Evolutionary conservation across 1,140 invertebrate species (phyloP).

Genomic region (Bombus picipes): DNA sequence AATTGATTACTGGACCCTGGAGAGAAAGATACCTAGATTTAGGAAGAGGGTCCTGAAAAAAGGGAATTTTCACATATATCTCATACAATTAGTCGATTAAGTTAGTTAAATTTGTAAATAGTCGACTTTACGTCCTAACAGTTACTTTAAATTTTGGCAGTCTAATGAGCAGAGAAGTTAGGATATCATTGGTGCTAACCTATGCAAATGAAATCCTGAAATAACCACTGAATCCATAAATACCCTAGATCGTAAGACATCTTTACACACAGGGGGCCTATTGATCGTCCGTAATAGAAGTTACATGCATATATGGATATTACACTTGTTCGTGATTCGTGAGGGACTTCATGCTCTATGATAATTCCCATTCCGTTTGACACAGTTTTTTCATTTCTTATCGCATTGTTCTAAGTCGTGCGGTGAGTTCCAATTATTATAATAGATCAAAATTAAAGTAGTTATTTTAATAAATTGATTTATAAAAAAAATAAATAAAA

Average conservation of each 20-base stretch:
- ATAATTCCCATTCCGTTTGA: background rate
- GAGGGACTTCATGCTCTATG: slow-evolving; percentile 9
- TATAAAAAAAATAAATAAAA: background rate
- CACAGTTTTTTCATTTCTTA: slow-evolving; percentile 20
- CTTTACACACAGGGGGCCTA: slow-evolving; percentile 14
- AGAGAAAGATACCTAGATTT: background rate
- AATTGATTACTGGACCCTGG: background rate
- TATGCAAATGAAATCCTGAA: background rate
- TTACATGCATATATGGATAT: background rate
- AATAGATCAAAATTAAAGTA: slow-evolving; percentile 16
- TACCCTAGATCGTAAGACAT: slow-evolving; percentile 5
- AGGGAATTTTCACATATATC: background rate
- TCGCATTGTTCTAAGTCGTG: slow-evolving; percentile 25
- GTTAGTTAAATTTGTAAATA: too few species aligned
- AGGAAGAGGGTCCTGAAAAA: background rate
- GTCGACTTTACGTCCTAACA: background rate
- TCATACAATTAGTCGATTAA: too few species aligned
- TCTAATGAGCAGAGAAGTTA: background rate
- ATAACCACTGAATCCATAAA: background rate
- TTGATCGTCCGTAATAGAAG: slow-evolving; percentile 19
- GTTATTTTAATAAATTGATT: background rate
- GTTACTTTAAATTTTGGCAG: background rate
- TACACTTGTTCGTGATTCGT: background rate
- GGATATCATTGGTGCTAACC: background rate
- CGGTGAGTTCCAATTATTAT: slow-evolving; percentile 39